These are phyloP conservation scores for Cylloceria caligata DNA, from an alignment of 2,888 invertebrate genomes.

Conservation along the genomic window DNA sequence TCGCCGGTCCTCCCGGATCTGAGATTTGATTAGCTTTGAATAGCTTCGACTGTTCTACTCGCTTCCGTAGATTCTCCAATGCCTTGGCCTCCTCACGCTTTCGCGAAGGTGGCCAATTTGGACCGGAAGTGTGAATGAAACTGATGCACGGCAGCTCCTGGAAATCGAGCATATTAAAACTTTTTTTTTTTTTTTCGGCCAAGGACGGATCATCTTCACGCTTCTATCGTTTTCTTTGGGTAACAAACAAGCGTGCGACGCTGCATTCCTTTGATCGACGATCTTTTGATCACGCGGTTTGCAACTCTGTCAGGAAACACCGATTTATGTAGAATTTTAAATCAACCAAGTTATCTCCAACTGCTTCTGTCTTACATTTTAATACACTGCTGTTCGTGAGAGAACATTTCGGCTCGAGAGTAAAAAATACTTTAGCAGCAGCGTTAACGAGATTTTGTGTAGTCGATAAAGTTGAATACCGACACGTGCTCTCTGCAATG, in stretches of 20 bases:
- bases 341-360: neutral
- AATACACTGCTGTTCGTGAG: neutral
- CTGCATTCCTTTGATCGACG: neutral
- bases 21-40: constrained; percentile 85
- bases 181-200: constrained; percentile 21
- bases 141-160: constrained; percentile 77
- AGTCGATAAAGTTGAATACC: neutral
- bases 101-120: constrained; percentile 88
- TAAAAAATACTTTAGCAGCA: neutral
- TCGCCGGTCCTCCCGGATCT: constrained; percentile 81
- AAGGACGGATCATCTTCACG: no score
- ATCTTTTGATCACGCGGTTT: neutral
- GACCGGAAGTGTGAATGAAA: constrained; percentile 81
- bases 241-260: neutral
- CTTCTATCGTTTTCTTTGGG: neutral
- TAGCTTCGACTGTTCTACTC: constrained; percentile 87
- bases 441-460: constrained; percentile 4
- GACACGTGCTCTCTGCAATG: constrained; percentile 20
- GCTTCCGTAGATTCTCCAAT: constrained; percentile 89
- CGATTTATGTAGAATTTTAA: neutral
- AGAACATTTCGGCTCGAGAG: neutral
- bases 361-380: neutral
- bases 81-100: constrained; percentile 89
- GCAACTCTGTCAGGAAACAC: no score
- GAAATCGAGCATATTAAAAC: neutral